A percentile compares a stretch with the other conserved stretches of the same genome.
Conservation (phyloP, 1,140 invertebrate genomes). For the Euura lappo region DNA sequence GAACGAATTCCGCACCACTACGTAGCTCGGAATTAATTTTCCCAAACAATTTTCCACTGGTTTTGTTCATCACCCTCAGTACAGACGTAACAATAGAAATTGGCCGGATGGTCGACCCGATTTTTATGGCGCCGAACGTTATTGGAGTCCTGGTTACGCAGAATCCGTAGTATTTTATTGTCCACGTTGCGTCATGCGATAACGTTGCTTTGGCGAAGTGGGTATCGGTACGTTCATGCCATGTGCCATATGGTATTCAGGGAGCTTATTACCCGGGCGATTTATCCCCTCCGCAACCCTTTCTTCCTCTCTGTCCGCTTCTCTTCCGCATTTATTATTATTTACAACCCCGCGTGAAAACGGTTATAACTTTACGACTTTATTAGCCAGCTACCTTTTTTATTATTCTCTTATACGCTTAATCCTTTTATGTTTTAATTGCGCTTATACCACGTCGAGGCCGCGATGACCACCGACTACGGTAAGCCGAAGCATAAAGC, state of each 20-base stretch:
- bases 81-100: neutral
- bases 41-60: neutral
- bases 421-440: slow-evolving; percentile 7
- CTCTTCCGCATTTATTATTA: neutral
- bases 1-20: neutral
- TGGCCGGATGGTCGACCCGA: neutral
- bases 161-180: slow-evolving; percentile 1
- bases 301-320: neutral
- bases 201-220: neutral
- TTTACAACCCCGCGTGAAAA: neutral
- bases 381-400: neutral
- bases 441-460: neutral
- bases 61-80: neutral
- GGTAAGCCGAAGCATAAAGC: neutral
- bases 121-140: slow-evolving; percentile 4
- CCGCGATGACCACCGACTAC: neutral
- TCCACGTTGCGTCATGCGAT: neutral
- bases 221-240: neutral
- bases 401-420: neutral
- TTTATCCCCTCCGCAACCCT: neutral
- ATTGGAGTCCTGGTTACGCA: neutral
- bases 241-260: neutral
- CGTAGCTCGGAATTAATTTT: neutral
- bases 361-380: neutral
- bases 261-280: neutral